Evolutionary conservation across 2,797 vertebrate genomes (phyloP).

Genomic region (Tarsius wallacei): DNA sequence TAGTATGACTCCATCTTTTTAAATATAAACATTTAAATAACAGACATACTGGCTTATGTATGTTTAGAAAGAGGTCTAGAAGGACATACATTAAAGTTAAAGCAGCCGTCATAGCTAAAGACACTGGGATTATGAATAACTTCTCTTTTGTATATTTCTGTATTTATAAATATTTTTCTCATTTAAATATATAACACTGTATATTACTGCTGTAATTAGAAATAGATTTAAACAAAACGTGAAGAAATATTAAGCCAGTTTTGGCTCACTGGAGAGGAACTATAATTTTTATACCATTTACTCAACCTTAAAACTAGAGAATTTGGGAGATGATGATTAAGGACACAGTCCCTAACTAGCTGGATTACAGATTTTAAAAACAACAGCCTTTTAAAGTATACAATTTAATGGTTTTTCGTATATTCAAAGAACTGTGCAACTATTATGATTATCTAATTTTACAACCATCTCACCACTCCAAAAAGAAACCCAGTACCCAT

Average conservation of each 20-base stretch:
- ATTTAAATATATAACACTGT: conserved; percentile 2
- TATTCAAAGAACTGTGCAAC: neutral
- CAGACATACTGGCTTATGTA: neutral
- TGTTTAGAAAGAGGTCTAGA: conserved; percentile 26
- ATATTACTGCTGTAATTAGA: neutral
- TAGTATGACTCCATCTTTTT: neutral
- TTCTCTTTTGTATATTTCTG: neutral
- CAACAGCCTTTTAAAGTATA: neutral
- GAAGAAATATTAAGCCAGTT: neutral
- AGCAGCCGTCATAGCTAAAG: neutral
- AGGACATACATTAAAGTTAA: neutral
- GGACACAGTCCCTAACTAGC: neutral
- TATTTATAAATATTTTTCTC: conserved; percentile 25
- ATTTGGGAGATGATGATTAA: neutral
- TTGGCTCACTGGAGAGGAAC: neutral
- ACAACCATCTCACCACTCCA: neutral
- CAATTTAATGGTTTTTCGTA: neutral
- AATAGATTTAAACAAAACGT: neutral
- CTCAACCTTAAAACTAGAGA: conserved; percentile 10
- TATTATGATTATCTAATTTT: neutral
- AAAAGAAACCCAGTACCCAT: neutral
- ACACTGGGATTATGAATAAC: neutral
- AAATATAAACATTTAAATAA: neutral
- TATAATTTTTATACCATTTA: conserved; percentile 28
- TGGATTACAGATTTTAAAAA: neutral